phyloP scores from a whole-genome alignment of 2,113 vertebrate genomes.

The Taurulus bubalis region DNA sequence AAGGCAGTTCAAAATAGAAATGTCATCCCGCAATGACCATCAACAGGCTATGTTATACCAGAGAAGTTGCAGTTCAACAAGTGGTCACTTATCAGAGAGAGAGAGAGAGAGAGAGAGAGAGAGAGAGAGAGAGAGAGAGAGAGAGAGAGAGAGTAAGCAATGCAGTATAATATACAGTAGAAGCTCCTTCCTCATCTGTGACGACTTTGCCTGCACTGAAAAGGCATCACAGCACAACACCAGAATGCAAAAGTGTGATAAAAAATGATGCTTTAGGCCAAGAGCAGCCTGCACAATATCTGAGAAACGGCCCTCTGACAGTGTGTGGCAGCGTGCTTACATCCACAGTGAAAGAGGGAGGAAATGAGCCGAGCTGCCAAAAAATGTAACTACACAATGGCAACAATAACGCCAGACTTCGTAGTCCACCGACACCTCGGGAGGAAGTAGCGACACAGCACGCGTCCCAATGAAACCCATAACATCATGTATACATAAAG shows the following conservation, averaged over 20 bases:
- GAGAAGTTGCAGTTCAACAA: not conserved
- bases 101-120: not conserved
- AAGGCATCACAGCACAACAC: not conserved
- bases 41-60: not conserved
- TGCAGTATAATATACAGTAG: too few species aligned
- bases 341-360: not conserved
- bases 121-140: too few species aligned
- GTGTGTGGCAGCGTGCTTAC: not conserved
- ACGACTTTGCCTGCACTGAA: not conserved
- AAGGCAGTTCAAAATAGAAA: not conserved
- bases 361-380: not conserved
- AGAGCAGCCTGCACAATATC: not conserved
- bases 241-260: not conserved
- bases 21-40: not conserved
- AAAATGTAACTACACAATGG: not conserved
- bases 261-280: not conserved
- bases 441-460: not conserved
- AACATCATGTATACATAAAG: not conserved
- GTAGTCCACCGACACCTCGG: not conserved
- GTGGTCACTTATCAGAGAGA: not conserved
- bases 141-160: too few species aligned
- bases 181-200: not conserved
- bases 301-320: not conserved
- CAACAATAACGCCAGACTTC: not conserved
- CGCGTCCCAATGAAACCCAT: not conserved